Evolutionary conservation across 2,797 vertebrate genomes (phyloP).

Genomic region (Liparis tanakae): DNA sequence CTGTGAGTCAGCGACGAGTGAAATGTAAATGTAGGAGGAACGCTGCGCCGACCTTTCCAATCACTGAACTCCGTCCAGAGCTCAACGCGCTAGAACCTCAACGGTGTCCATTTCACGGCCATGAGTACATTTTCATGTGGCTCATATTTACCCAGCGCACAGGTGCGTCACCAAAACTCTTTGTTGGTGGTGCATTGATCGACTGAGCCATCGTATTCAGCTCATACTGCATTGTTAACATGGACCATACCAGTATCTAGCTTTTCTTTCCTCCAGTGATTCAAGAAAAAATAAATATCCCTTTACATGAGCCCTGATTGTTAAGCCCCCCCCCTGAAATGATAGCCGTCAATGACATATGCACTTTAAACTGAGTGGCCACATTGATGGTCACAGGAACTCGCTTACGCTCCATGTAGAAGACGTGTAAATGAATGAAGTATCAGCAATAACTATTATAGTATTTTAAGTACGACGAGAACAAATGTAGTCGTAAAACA

Average conservation of each 20-base stretch:
- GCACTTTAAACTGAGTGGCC: background rate
- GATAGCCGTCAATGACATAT: too few relatives aligned
- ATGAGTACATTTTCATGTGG: background rate
- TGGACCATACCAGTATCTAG: background rate
- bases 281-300: background rate
- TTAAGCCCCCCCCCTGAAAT: too few relatives aligned
- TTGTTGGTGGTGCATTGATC: background rate
- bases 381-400: too few relatives aligned
- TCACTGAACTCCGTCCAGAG: background rate
- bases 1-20: constrained; percentile 17
- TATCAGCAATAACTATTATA: background rate
- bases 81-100: background rate
- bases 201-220: background rate
- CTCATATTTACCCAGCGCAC: background rate
- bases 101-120: background rate
- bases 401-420: background rate
- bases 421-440: background rate
- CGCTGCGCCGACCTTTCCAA: background rate
- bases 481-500: background rate
- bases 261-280: background rate
- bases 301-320: too few relatives aligned
- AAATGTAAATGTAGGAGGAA: background rate
- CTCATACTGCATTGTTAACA: background rate
- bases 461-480: background rate
- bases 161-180: background rate